Evolutionary conservation across 1,140 invertebrate species (phyloP), one percentile per base, ranked within the genome.

Genomic region (Papilio dardanus): DNA sequence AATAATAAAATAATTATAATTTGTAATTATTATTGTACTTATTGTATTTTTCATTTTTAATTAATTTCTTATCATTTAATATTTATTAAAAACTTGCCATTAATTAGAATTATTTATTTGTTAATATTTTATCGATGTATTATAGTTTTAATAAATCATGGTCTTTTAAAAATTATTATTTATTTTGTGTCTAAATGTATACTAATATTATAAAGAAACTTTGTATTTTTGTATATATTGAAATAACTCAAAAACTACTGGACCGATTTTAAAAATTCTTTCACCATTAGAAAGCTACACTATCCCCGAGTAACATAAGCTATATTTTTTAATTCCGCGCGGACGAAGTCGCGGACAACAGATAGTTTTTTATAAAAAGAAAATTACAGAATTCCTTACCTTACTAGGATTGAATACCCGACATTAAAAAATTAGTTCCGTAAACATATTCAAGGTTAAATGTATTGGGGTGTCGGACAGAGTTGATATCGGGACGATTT

Each of bases 31-130:
- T 68, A 33, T 42, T 73, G 71, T 73, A 76, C 69, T 76, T 76
- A 76, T 46, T 19, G 28, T 19, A 35, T 69, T 42, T 71, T 75
- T 24, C 67, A 28, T 68, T 31, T 58, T 50, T 68, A 68, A 21
- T 75, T 75, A 54, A 54, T 35, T 16, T 76, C n/a, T 65, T 37
- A 37, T 50, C 12, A 33, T 42, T 65, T 76, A 16, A n/a, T 33
- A 58, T 58, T 54, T 74, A 28, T 28, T 31, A 31, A 54, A 58
- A 14, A 31, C 21, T 58, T 30, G 42, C 28, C 35, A 75, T 54
- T 75, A 46, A 35, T 50, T 75, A 75, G 66, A 46, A 31, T 33
- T 75, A 75, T 74, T 74, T 62, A 33, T 68, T 12, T 75, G 68
- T 40, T 35, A 42, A 35, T 76, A 71, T 66, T 76, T 24, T 33